Evolutionary conservation across 2,888 invertebrate species (phyloP), one percentile per base, ranked within the genome.

Genomic region (Diogma glabrata): DNA sequence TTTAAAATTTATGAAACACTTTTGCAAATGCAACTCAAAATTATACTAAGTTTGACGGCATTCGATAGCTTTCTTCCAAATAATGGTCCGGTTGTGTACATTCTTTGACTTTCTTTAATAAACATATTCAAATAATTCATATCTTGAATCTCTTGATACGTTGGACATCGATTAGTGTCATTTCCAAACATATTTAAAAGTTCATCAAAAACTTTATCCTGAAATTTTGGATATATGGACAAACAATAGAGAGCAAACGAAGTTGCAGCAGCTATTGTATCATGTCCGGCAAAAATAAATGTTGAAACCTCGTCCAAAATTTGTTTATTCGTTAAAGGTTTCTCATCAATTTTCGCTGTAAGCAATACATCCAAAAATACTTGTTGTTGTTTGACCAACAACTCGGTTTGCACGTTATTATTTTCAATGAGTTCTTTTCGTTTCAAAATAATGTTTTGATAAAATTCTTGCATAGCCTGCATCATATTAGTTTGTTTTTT

Each of bases 291-390:
- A 64, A 84, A 84, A 78, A 84, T 79, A 57, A 84, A 83, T 0
- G 84, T 84, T 57, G 84, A 80, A 0, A 84, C 81, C 69, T 84
- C 82, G 62, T 83, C 80, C 51, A 79, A 71, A 40, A 85, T 75
- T 54, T 77, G 76, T 24, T 75, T 63, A 55, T 78, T 75, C 8
- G 74, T 73, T 43, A 85, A 65, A 4, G 73, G 75, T 54, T 73
- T 64, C 2, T 78, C 80, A 56, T 79, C 75, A 12, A 76, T 72
- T 58, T 75, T 75, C 3, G 78, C 72, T 47, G 81, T 69, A 12
- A 85, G 63, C 4, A 85, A 63, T 33, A 83, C 67, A 67, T 85
- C 84, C 60, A 85, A 67, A 60, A 85, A 82, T 0, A 81, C 80
- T 60, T 78, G 73, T 60, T 78, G 67, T 16, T 57, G 60, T 22